Evolutionary conservation across 2,888 invertebrate genomes (phyloP), one percentile per base, ranked within the genome.

Genomic region (Entomobrya proxima): DNA sequence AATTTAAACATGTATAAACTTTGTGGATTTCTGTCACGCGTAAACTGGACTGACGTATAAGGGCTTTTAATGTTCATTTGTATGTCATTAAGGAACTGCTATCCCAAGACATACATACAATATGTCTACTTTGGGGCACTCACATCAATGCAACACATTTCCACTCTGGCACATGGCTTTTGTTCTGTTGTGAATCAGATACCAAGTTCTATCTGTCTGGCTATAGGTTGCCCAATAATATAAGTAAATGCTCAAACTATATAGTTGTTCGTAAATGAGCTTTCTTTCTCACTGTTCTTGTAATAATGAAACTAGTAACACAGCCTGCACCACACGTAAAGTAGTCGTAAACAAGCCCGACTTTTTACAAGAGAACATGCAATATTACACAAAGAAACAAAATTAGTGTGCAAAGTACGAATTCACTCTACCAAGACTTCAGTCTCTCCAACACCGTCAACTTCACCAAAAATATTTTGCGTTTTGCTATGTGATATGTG

Each of bases 271-370:
- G 11, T 58, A 11, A 58, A 30, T 58, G 30, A 7, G 27, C 58
- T 58, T 58, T 30, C 58, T 58, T 30, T 58, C n/a, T n/a, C 30
- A 27, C 52, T 52, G 7, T 15, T 58, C 58, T 58, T 13, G 30
- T 30, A 58, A 58, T 58, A 58, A 58, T 30, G 58, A 58, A 58
- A 58, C 58, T 58, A 15, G 58, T 30, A 58, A 58, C 52, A 47
- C 3, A n/a, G 3, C 3, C 47, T 9, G 7, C 47, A 47, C 47
- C 47, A 15, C 47, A 47, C 6, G 3, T n/a, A 47, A 3, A 47
- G 47, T 15, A 6, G 47, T 3, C 15, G 47, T 15, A n/a, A n/a
- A n/a, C 47, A 11, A 47, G 47, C 47, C 21, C 52, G 11, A 2
- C 21, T 24, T 21, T 52, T 52, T 21, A 52, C 27, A 58, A 30